Percentiles rank a stretch among this genome's conserved stretches.
Conservation (phyloP, 2,888 invertebrate genomes). For the Pteria penguin region DNA sequence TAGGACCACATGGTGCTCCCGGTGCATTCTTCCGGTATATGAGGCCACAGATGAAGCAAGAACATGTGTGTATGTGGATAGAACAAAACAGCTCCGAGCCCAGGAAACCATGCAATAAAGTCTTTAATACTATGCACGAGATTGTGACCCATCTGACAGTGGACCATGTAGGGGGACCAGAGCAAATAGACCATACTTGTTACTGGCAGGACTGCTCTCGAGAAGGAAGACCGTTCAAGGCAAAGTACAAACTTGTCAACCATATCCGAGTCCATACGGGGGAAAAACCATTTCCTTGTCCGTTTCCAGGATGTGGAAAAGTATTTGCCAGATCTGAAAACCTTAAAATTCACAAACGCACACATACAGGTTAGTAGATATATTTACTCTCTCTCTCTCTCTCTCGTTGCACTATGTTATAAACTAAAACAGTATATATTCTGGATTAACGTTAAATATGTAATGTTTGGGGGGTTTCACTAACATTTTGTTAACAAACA, state of each 20-base stretch:
- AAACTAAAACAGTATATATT: no score
- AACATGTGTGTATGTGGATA: slow-evolving; percentile 86
- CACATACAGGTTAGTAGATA: slow-evolving; percentile 96
- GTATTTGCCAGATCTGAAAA: slow-evolving; percentile 99
- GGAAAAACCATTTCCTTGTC: slow-evolving; percentile 99
- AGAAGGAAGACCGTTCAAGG: slow-evolving; percentile 97
- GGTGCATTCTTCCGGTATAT: slow-evolving; percentile 95
- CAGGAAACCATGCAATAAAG: slow-evolving; percentile 92
- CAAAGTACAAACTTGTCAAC: slow-evolving; percentile 99
- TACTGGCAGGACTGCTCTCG: slow-evolving; percentile 97
- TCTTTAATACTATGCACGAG: slow-evolving; percentile 96
- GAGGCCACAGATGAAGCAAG: slow-evolving; percentile 85
- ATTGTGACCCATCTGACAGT: slow-evolving; percentile 97
- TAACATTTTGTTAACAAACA: no score
- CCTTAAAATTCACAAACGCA: slow-evolving; percentile 98
- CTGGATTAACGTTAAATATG: no score
- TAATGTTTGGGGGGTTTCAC: no score
- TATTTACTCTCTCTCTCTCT: neutral
- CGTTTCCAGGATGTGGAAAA: slow-evolving; percentile 97
- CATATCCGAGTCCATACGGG: slow-evolving; percentile 99
- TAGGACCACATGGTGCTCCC: slow-evolving; percentile 76
- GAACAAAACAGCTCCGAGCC: slow-evolving; percentile 88
- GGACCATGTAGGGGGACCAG: slow-evolving; percentile 98
- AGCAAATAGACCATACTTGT: slow-evolving; percentile 97
- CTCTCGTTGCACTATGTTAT: no score